These are phyloP conservation scores for Pipistrellus kuhlii DNA, from an alignment of 2,797 vertebrate species.

Conservation along the genomic window DNA sequence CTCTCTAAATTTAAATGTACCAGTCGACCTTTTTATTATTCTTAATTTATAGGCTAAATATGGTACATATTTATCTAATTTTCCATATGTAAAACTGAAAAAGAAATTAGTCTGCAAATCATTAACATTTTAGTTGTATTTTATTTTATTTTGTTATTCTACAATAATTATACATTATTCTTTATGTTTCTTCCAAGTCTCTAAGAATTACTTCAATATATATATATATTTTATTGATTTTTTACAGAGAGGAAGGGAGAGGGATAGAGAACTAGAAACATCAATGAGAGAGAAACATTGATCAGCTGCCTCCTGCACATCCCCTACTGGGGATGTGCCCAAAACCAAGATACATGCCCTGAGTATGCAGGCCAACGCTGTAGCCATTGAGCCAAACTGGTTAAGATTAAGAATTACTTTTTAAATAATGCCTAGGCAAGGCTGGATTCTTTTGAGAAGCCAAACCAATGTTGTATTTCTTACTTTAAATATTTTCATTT, in stretches of 20 bases:
- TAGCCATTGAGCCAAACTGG: no score
- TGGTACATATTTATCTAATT: not conserved
- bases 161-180: not conserved
- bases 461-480: not conserved
- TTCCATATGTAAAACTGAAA: constrained; percentile 7
- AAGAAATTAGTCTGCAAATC: not conserved
- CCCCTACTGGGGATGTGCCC: no score
- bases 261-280: no score
- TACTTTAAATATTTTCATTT: not conserved
- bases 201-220: not conserved
- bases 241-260: not conserved
- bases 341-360: no score
- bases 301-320: no score
- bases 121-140: not conserved
- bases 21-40: not conserved
- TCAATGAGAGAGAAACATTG: no score
- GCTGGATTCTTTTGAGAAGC: not conserved
- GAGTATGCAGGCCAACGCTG: no score
- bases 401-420: not conserved
- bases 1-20: not conserved
- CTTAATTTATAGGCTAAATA: not conserved
- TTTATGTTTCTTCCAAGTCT: not conserved
- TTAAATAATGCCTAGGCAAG: not conserved
- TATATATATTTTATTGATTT: no score
- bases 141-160: not conserved